Evolutionary conservation across 1,140 invertebrate genomes (phyloP).

Genomic region (Dolichoris vasculosae): DNA sequence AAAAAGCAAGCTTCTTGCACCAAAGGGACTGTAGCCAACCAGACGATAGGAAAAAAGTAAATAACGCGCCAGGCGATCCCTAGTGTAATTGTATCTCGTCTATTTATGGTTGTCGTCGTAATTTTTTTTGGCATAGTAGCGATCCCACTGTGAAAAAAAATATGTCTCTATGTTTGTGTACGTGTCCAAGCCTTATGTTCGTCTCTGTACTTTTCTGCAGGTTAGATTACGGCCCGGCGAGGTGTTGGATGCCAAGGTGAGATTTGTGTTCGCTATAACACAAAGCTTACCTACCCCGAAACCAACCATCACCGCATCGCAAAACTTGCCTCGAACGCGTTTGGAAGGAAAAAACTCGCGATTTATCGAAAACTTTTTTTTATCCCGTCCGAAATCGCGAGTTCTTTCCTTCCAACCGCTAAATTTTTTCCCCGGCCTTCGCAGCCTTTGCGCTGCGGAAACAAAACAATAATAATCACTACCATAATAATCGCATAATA

Average conservation of each 20-base stretch:
- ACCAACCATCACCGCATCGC: slow-evolving; percentile 34
- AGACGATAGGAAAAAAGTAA: background rate
- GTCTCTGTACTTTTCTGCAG: slow-evolving; percentile 75
- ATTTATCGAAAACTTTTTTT: too few relatives aligned
- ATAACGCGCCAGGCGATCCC: background rate
- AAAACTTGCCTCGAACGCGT: background rate
- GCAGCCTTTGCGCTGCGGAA: slow-evolving; percentile 40
- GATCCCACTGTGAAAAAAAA: slow-evolving; percentile 1
- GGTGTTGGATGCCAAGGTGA: slow-evolving; percentile 86
- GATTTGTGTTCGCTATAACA: slow-evolving; percentile 79
- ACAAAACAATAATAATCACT: slow-evolving; percentile 55
- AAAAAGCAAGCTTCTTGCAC: background rate
- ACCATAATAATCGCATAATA: slow-evolving; percentile 53
- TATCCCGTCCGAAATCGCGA: background rate
- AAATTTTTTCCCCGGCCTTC: background rate
- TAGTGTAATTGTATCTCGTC: background rate
- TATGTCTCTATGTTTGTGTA: slow-evolving; percentile 45
- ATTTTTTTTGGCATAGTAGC: slow-evolving; percentile 12
- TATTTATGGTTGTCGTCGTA: background rate
- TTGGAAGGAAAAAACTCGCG: background rate
- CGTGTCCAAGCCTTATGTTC: slow-evolving; percentile 61
- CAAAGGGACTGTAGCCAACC: background rate
- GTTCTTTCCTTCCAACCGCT: slow-evolving; percentile 1
- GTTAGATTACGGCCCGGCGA: slow-evolving; percentile 86
- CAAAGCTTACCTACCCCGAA: slow-evolving; percentile 75